These are phyloP conservation scores for Phragmatobia fuliginosa DNA, from an alignment of 2,888 invertebrate genomes.

Conservation along the genomic window DNA sequence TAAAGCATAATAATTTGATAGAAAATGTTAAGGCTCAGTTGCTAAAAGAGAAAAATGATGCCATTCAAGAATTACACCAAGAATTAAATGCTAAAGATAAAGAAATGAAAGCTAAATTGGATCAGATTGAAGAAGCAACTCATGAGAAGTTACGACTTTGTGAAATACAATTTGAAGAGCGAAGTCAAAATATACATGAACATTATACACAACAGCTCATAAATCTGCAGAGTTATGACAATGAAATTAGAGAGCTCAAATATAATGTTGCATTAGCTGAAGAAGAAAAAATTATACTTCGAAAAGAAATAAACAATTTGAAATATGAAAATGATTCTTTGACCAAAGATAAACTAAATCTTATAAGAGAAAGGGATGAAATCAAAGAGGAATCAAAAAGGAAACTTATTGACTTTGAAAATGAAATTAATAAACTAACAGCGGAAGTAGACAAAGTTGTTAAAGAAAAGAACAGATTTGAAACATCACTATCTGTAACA, in stretches of 20 bases:
- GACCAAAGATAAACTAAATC: constrained; percentile 60
- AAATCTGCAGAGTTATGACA: constrained; percentile 68
- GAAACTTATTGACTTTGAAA: constrained; percentile 75
- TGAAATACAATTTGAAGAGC: constrained; percentile 83
- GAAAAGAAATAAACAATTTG: constrained; percentile 66
- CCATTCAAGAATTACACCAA: constrained; percentile 70
- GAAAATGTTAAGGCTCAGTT: constrained; percentile 72
- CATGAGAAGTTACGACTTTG: constrained; percentile 78
- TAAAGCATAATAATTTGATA: constrained; percentile 69
- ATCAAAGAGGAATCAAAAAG: constrained; percentile 74
- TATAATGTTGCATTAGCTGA: constrained; percentile 64
- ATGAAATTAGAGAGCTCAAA: constrained; percentile 71
- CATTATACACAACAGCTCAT: constrained; percentile 72
- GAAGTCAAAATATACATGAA: constrained; percentile 72
- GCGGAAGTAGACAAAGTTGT: constrained; percentile 76
- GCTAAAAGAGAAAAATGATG: constrained; percentile 72
- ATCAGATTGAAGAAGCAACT: constrained; percentile 80
- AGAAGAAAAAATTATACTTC: constrained; percentile 65
- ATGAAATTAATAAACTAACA: constrained; percentile 76
- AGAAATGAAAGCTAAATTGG: constrained; percentile 81
- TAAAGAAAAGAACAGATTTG: constrained; percentile 85
- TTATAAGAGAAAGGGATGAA: constrained; percentile 65
- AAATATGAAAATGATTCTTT: constrained; percentile 69
- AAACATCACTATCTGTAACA: constrained; percentile 87
- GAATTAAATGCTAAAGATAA: constrained; percentile 69